These are phyloP conservation scores for Agrotis exclamationis DNA, from an alignment of 2,888 invertebrate genomes.

Conservation along the genomic window DNA sequence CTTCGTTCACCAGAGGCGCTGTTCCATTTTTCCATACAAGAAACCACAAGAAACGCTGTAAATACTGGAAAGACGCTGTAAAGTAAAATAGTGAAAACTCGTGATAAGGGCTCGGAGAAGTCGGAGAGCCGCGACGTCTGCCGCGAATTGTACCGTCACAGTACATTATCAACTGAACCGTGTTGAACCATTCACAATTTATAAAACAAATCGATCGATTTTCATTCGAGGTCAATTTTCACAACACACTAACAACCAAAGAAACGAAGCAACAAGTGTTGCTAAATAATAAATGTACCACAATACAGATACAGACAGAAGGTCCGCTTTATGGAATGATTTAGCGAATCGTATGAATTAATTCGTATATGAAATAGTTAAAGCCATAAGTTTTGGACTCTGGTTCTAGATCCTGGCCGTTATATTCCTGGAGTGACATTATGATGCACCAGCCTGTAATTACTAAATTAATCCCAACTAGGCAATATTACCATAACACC, in stretches of 20 bases:
- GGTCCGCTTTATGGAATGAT: not conserved
- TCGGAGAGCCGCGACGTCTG: not conserved
- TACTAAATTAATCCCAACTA: too few relatives aligned
- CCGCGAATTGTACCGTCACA: constrained; percentile 10
- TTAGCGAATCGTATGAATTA: not conserved
- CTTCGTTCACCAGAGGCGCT: too few relatives aligned
- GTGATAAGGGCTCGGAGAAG: too few relatives aligned
- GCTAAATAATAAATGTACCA: constrained; percentile 16
- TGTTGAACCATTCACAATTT: constrained; percentile 20
- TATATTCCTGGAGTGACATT: not conserved
- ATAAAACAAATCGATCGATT: constrained; percentile 37
- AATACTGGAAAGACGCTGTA: too few relatives aligned
- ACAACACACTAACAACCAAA: constrained; percentile 28
- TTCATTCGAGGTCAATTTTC: constrained; percentile 51
- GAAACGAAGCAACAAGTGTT: constrained; percentile 12
- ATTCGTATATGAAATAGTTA: not conserved
- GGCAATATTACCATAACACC: too few relatives aligned
- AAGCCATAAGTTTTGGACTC: not conserved
- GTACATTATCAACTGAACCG: constrained; percentile 26
- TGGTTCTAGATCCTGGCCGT: not conserved
- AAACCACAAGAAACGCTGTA: too few relatives aligned
- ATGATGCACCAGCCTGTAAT: not conserved
- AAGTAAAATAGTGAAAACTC: too few relatives aligned
- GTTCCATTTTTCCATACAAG: too few relatives aligned
- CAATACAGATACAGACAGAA: constrained; percentile 5